These are phyloP conservation scores for Phyllotis vaccarum DNA, from an alignment of 2,797 vertebrate genomes.

Conservation along the genomic window DNA sequence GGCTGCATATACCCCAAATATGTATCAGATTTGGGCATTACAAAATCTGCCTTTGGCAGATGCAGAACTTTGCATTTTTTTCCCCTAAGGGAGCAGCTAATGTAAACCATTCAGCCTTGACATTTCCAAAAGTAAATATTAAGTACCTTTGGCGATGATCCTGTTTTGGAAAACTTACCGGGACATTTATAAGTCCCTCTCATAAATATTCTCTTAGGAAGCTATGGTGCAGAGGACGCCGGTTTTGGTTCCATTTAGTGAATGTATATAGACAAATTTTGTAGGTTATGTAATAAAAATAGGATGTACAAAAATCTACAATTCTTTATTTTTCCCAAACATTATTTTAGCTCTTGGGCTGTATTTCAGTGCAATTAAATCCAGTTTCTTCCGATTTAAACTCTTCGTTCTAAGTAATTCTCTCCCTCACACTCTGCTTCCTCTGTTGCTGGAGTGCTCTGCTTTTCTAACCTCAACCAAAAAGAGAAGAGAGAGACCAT, in stretches of 20 bases:
- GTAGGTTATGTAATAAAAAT: neutral
- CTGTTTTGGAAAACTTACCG: neutral
- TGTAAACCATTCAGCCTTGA: neutral
- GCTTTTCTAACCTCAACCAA: constrained; percentile 29
- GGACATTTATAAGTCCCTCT: neutral
- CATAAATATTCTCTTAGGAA: neutral
- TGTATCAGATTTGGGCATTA: neutral
- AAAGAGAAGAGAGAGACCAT: neutral
- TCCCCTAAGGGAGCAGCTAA: neutral
- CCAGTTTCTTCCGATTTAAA: neutral
- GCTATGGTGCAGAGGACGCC: neutral
- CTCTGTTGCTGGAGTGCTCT: neutral
- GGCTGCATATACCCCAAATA: neutral
- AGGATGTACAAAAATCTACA: neutral
- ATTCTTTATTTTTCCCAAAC: constrained; percentile 36
- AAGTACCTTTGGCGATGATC: neutral
- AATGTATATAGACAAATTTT: neutral
- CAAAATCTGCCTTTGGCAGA: neutral
- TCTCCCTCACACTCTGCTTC: neutral
- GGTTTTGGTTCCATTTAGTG: neutral
- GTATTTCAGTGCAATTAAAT: constrained; percentile 18
- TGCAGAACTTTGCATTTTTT: neutral
- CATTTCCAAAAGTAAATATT: constrained; percentile 11
- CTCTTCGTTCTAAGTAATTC: neutral
- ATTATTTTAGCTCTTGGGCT: constrained; percentile 43